Conservation (phyloP, 2,797 vertebrate genomes). For the Pangasius mekongensis region DNA sequence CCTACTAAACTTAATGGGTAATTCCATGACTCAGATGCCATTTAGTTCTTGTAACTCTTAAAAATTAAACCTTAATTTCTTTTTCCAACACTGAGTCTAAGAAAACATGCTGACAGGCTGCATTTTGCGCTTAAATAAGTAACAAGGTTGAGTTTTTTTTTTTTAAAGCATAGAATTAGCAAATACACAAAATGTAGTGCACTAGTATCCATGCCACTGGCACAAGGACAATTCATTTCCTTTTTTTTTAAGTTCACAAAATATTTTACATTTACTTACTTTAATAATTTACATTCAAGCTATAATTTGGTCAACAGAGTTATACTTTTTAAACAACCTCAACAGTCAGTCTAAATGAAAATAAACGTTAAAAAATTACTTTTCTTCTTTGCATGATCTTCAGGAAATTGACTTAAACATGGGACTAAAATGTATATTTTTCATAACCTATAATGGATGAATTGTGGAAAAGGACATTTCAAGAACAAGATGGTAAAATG, state of each 20-base stretch:
- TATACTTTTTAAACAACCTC: background rate
- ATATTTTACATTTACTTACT: background rate
- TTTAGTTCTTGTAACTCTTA: background rate
- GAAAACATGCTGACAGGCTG: background rate
- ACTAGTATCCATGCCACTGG: background rate
- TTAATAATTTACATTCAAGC: background rate
- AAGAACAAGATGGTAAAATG: background rate
- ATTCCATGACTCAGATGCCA: background rate
- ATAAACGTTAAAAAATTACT: background rate
- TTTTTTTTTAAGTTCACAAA: no score
- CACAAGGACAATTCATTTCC: background rate
- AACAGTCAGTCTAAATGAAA: background rate
- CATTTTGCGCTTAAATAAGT: background rate
- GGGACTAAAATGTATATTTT: background rate
- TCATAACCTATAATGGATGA: background rate
- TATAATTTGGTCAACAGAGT: background rate
- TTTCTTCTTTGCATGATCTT: background rate
- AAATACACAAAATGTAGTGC: background rate
- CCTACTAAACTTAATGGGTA: background rate
- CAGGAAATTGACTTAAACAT: background rate
- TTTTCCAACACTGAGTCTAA: background rate
- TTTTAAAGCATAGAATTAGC: background rate
- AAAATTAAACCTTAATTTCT: background rate
- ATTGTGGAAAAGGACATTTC: background rate
- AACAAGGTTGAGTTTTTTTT: background rate